Evolutionary conservation across 2,113 vertebrate genomes (phyloP).

Genomic region (Pterocles orientalis): DNA sequence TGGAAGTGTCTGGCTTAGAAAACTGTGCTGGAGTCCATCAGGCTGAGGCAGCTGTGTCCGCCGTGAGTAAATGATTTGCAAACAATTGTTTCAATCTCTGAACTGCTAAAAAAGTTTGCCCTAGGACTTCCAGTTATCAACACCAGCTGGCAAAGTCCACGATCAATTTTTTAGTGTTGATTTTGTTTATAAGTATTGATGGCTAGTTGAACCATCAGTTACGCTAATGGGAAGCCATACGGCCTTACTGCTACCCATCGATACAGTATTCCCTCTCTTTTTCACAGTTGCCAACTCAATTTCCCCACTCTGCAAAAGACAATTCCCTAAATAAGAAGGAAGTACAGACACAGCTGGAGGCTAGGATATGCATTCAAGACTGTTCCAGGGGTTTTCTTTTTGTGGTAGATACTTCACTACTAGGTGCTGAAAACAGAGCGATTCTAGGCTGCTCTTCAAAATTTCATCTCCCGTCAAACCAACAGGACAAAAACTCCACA

Average conservation of each 20-base stretch:
- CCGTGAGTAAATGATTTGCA: background rate
- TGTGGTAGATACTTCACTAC: background rate
- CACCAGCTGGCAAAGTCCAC: background rate
- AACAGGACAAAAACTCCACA: background rate
- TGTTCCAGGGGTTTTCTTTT: background rate
- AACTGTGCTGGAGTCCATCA: background rate
- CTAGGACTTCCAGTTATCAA: conserved; percentile 1
- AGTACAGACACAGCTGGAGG: background rate
- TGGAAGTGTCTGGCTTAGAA: background rate
- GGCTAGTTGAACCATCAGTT: background rate
- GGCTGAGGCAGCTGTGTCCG: background rate
- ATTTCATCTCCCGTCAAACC: background rate
- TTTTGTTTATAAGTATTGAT: background rate
- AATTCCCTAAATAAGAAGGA: background rate
- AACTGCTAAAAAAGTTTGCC: conserved; percentile 14
- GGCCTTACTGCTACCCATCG: background rate
- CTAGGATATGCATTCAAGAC: background rate
- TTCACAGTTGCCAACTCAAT: background rate
- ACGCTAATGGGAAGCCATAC: background rate
- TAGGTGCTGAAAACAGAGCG: background rate
- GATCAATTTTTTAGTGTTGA: background rate
- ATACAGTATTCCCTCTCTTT: background rate
- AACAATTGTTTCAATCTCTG: background rate
- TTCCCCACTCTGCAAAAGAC: background rate
- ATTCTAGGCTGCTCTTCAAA: background rate